These are phyloP conservation scores for Cryptomyrus ogoouensis DNA, from an alignment of 2,113 vertebrate genomes.

Conservation along the genomic window DNA sequence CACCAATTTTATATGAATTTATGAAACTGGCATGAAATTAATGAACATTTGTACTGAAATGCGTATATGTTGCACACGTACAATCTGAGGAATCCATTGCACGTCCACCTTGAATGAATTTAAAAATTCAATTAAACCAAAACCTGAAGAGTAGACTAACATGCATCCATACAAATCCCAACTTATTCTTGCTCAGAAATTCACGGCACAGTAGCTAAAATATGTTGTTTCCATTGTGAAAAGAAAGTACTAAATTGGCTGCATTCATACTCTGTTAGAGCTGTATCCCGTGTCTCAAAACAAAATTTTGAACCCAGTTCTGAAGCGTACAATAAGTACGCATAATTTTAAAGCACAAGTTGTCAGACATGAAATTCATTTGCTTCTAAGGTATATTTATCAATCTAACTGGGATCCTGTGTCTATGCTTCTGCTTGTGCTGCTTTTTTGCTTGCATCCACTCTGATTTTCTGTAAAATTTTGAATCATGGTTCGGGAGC, in stretches of 20 bases:
- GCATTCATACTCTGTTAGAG: not conserved
- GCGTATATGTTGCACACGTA: constrained; percentile 53
- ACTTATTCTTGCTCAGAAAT: not conserved
- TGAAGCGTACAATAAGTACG: not conserved
- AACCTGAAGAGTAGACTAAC: not conserved
- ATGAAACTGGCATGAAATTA: constrained; percentile 58
- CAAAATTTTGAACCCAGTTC: not conserved
- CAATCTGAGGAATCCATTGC: constrained; percentile 35
- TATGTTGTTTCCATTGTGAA: not conserved
- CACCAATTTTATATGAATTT: constrained; percentile 59
- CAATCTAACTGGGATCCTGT: constrained; percentile 63
- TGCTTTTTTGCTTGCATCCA: constrained; percentile 61
- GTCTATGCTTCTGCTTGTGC: constrained; percentile 63
- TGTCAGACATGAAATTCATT: constrained; percentile 20
- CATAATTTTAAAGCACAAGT: not conserved
- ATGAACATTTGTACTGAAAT: constrained; percentile 60
- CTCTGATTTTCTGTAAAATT: constrained; percentile 30
- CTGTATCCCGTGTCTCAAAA: not conserved
- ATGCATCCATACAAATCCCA: not conserved
- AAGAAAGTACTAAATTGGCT: not conserved
- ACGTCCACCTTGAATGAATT: constrained; percentile 1
- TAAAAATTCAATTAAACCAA: not conserved
- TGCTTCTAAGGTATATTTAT: constrained; percentile 63
- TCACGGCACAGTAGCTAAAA: not conserved
- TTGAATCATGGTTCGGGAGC: constrained; percentile 57